Conservation (phyloP, 2,113 vertebrate genomes). For the Pelvicachromis taeniatus region DNA sequence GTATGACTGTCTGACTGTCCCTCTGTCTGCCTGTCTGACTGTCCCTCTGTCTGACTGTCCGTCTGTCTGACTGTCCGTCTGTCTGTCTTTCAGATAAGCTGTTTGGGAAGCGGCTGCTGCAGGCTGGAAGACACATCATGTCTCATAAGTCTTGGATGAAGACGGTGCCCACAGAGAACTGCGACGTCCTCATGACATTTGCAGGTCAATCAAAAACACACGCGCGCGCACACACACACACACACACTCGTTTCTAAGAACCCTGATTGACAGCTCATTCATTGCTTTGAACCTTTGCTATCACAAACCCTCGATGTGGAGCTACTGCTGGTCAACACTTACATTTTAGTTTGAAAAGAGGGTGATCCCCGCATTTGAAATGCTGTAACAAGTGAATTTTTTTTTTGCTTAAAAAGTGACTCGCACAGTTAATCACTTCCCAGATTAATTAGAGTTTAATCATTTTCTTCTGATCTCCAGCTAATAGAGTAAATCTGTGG, state of each 20-base stretch:
- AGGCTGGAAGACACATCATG: conserved; percentile 95
- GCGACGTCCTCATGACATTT: conserved; percentile 96
- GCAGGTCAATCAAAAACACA: conserved; percentile 74
- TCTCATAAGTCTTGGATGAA: conserved; percentile 99
- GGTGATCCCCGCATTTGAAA: fast-evolving
- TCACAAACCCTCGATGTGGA: not conserved
- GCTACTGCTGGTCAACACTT: not conserved
- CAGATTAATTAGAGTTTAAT: not conserved
- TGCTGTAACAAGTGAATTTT: fast-evolving
- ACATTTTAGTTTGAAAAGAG: not conserved
- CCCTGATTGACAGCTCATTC: not conserved
- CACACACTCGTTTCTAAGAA: not conserved
- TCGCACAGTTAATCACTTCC: not conserved
- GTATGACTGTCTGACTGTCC: too few species aligned
- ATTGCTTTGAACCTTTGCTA: not conserved
- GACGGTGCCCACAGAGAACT: conserved; percentile 97
- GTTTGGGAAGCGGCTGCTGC: conserved; percentile 92
- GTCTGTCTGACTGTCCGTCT: not conserved
- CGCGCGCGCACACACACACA: not conserved
- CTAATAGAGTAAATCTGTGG: not conserved
- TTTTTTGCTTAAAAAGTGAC: not conserved
- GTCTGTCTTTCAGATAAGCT: conserved; percentile 85
- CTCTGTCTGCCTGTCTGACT: too few species aligned
- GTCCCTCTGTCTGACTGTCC: not conserved
- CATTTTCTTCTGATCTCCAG: not conserved